phyloP scores from a whole-genome alignment of 2,797 vertebrate species.

The Halcyon leucocephala region DNA sequence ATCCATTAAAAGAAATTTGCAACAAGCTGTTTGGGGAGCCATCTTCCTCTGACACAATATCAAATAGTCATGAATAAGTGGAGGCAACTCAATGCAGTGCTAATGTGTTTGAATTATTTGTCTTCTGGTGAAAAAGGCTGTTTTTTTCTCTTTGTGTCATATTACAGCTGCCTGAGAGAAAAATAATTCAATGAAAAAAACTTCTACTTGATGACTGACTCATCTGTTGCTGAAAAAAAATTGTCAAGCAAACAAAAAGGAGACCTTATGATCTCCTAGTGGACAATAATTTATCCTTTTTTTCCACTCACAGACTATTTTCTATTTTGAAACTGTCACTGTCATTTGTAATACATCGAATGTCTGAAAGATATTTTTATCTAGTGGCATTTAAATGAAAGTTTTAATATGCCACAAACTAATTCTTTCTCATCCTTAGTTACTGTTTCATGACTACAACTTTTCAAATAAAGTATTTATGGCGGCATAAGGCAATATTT shows the following conservation, averaged over 20 bases:
- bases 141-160: background rate
- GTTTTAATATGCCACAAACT: background rate
- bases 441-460: background rate
- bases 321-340: conserved; percentile 23
- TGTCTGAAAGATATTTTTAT: conserved; percentile 18
- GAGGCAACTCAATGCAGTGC: background rate
- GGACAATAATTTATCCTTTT: background rate
- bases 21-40: background rate
- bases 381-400: conserved; percentile 14
- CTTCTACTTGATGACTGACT: background rate
- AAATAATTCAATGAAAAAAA: conserved; percentile 23
- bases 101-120: background rate
- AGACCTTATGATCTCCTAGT: background rate
- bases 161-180: conserved; percentile 2
- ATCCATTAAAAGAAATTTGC: background rate
- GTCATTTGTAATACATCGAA: background rate
- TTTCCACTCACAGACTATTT: background rate
- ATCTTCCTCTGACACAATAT: background rate
- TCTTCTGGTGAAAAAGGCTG: background rate
- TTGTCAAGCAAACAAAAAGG: conserved; percentile 35
- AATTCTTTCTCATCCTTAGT: background rate
- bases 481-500: background rate
- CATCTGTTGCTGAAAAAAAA: conserved; percentile 39
- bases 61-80: background rate
- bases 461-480: background rate